Evolutionary conservation across 2,113 vertebrate species (phyloP).

Genomic region (Psettodes erumei): DNA sequence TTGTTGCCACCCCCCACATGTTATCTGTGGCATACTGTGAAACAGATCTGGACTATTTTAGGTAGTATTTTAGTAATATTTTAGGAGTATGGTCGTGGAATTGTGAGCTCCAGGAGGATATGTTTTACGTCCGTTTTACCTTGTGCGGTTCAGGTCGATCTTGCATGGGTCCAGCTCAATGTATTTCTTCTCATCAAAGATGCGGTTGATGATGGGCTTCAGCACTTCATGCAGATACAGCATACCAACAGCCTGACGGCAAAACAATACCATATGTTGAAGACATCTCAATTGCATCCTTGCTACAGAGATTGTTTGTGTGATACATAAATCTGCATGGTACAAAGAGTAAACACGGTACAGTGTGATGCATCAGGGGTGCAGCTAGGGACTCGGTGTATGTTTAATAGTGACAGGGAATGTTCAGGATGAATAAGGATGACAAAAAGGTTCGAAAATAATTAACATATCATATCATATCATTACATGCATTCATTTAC

Average conservation of each 20-base stretch:
- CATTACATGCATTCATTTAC: not conserved
- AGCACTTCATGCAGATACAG: conserved; percentile 91
- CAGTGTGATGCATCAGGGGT: not conserved
- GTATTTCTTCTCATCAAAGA: conserved; percentile 94
- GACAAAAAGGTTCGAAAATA: not conserved
- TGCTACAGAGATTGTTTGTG: not conserved
- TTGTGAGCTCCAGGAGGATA: not conserved
- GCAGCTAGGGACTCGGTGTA: not conserved
- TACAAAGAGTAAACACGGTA: conserved; percentile 9
- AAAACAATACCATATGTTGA: conserved; percentile 46
- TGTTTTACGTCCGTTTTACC: conserved; percentile 71
- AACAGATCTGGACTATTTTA: not conserved
- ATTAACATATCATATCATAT: not conserved
- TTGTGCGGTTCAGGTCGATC: conserved; percentile 87
- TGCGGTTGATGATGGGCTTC: conserved; percentile 85
- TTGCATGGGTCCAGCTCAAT: conserved; percentile 92
- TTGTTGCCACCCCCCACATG: not conserved
- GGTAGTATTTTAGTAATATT: no score
- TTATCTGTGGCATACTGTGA: not conserved
- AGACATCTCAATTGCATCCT: conserved; percentile 20
- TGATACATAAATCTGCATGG: conserved; percentile 8
- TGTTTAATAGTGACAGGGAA: not conserved
- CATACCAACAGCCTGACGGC: conserved; percentile 90
- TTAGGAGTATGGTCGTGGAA: not conserved
- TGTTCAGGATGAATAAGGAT: not conserved